Evolutionary conservation across 2,113 vertebrate genomes (phyloP).

Genomic region (Syngnathus scovelli): DNA sequence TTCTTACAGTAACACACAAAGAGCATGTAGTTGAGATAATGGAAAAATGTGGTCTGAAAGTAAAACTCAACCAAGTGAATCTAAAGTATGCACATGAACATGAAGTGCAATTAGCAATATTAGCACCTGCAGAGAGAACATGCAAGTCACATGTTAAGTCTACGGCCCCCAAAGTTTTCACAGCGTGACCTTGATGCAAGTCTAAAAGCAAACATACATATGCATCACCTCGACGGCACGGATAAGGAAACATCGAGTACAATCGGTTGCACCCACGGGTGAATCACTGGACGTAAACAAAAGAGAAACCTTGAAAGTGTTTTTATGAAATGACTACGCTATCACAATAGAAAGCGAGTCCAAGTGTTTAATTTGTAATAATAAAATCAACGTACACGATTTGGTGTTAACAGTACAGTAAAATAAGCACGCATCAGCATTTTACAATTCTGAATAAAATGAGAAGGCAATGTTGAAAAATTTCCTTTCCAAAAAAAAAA

Average conservation of each 20-base stretch:
- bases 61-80: background rate
- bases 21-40: background rate
- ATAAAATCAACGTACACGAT: slow-evolving; percentile 22
- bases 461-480: slow-evolving; percentile 59
- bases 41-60: background rate
- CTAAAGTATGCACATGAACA: no score
- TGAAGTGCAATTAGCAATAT: no score
- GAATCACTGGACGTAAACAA: slow-evolving; percentile 2
- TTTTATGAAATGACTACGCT: background rate
- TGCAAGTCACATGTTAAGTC: background rate
- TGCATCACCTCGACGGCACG: background rate
- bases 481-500: background rate
- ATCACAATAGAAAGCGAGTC: slow-evolving; percentile 28
- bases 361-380: slow-evolving; percentile 34
- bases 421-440: slow-evolving; percentile 33
- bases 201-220: background rate
- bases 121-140: slow-evolving; percentile 1
- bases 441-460: slow-evolving; percentile 26
- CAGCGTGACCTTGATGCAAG: slow-evolving; percentile 9
- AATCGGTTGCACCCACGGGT: background rate
- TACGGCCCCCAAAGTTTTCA: background rate
- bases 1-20: slow-evolving; percentile 6
- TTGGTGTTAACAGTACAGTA: slow-evolving; percentile 20
- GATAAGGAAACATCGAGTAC: slow-evolving; percentile 1
- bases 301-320: background rate